phyloP scores from a whole-genome alignment of 2,797 vertebrate species.

The Paedocypris micromegethes region DNA sequence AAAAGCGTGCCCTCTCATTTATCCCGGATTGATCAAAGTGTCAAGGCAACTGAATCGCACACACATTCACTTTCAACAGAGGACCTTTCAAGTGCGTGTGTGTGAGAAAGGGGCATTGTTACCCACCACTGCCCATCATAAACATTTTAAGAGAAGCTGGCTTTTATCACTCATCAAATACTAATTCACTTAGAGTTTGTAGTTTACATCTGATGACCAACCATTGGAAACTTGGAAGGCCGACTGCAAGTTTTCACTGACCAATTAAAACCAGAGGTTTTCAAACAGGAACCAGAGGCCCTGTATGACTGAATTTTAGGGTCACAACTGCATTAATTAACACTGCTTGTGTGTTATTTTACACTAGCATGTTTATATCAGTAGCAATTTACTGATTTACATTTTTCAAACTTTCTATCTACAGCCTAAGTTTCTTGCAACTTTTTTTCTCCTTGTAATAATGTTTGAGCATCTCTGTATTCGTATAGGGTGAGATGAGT shows the following conservation, averaged over 20 bases:
- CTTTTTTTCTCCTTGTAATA: too few species aligned
- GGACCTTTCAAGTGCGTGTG: slow-evolving; percentile 29
- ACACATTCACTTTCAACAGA: slow-evolving; percentile 20
- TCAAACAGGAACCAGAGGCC: too few species aligned
- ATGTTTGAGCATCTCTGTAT: too few species aligned
- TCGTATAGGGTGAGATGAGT: too few species aligned
- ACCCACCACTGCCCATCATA: slow-evolving; percentile 9
- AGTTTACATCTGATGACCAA: slow-evolving; percentile 8
- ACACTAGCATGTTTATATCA: too few species aligned
- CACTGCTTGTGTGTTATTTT: too few species aligned
- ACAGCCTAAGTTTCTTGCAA: too few species aligned
- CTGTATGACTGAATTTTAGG: too few species aligned
- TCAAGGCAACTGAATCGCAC: slow-evolving; percentile 26
- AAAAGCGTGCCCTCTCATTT: slow-evolving; percentile 37
- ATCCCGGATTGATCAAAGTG: slow-evolving; percentile 47
- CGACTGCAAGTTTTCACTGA: background rate
- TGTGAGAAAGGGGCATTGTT: slow-evolving; percentile 10
- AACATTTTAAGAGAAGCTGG: slow-evolving; percentile 23
- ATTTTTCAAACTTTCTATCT: too few species aligned
- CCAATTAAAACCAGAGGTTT: background rate
- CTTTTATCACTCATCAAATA: slow-evolving; percentile 12
- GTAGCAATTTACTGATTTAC: too few species aligned
- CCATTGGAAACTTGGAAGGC: background rate
- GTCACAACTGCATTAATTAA: too few species aligned
- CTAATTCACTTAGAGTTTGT: background rate